A percentile compares a stretch with the other conserved stretches of the same genome.
phyloP scores from a whole-genome alignment of 1,140 invertebrate species.

The Pissodes strobi region DNA sequence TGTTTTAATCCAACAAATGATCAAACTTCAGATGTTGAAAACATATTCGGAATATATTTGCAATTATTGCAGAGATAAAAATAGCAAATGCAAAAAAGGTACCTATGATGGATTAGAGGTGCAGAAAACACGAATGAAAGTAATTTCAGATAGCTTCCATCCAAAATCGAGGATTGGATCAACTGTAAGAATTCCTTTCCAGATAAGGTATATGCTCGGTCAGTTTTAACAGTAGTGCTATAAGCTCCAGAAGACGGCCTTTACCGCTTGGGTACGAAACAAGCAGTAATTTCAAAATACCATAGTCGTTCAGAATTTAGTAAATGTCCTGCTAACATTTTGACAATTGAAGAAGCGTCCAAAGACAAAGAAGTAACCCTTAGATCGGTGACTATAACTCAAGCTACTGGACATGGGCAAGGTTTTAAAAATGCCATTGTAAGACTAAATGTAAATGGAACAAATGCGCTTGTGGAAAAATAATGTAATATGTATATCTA shows the following conservation, averaged over 20 bases:
- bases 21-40: neutral
- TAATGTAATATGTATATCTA: neutral
- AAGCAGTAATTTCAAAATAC: neutral
- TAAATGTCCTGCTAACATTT: neutral
- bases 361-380: constrained; percentile 6
- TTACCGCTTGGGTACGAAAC: neutral
- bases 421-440: neutral
- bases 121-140: constrained; percentile 1
- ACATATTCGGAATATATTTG: neutral
- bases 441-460: too few relatives aligned
- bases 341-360: constrained; percentile 24
- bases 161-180: constrained; percentile 2
- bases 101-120: constrained; percentile 1
- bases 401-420: neutral
- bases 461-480: neutral
- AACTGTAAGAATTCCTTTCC: constrained; percentile 15
- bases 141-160: neutral
- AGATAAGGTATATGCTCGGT: constrained; percentile 7
- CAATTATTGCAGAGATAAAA: neutral
- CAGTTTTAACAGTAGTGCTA: constrained; percentile 10
- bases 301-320: neutral
- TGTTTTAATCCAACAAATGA: neutral
- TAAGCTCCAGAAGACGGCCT: constrained; percentile 43
- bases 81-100: neutral
- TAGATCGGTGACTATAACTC: neutral